A percentile compares a stretch with the other conserved stretches of the same genome.
Evolutionary conservation across 92 coral and sea anemone genomes (phyloP).

Genomic region (Pocillopora meandrina): DNA sequence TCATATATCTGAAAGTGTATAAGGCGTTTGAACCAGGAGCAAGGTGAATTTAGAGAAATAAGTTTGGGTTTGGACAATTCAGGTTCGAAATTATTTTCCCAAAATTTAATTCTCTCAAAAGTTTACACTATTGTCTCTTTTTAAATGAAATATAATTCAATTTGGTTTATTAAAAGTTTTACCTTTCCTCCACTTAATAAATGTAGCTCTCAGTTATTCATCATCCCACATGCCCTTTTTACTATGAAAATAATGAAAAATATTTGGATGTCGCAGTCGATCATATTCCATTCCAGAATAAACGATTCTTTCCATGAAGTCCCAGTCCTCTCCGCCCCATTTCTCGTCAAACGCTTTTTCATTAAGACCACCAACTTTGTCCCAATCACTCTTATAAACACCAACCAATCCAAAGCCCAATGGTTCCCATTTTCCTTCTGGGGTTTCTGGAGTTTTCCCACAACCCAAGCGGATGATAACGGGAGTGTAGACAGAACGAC

Average conservation of each 20-base stretch:
- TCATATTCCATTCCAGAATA: constrained; percentile 78
- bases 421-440: constrained; percentile 80
- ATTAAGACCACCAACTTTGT: constrained; percentile 76
- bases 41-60: no score
- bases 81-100: no score
- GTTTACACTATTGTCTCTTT: no score
- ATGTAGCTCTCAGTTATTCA: constrained; percentile 2
- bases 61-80: no score
- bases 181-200: no score
- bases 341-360: constrained; percentile 49
- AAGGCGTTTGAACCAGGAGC: no score
- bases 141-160: no score
- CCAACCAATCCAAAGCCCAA: constrained; percentile 87
- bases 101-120: no score
- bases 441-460: constrained; percentile 62
- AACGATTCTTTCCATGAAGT: constrained; percentile 72
- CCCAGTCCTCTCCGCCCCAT: constrained; percentile 99
- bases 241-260: constrained; percentile 76
- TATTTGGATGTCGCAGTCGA: constrained; percentile 59
- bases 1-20: no score
- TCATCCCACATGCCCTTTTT: constrained; percentile 82
- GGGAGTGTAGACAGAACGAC: constrained; percentile 81
- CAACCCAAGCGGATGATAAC: constrained; percentile 68
- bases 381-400: constrained; percentile 90
- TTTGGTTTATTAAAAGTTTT: no score